Evolutionary conservation across 1,140 invertebrate genomes (phyloP).

Genomic region (silkworm (Bombyx mori)): ASM3026992v2 NC_085129.1:365501-366000

Average conservation of each 20-base stretch:
- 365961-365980: no score
- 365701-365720: conserved; percentile 74
- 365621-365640: conserved; percentile 82
- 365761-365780: conserved; percentile 51
- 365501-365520: no score
- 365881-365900: no score
- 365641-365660: conserved; percentile 80
- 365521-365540: no score
- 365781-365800: conserved; percentile 43
- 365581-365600: conserved; percentile 81
- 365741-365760: conserved; percentile 72
- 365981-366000: no score
- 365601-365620: conserved; percentile 88
- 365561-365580: conserved; percentile 77
- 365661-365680: conserved; percentile 78
- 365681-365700: conserved; percentile 79
- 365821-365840: no score
- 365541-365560: conserved; percentile 71
- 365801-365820: no score
- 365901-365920: no score
- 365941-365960: no score
- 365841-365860: no score
- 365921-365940: no score
- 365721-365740: conserved; percentile 76
- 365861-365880: no score